Percentiles rank a stretch among this genome's conserved stretches.
These are phyloP conservation scores for Drosophila tristis DNA, from an alignment of 1,140 invertebrate species.

Conservation along the genomic window DNA sequence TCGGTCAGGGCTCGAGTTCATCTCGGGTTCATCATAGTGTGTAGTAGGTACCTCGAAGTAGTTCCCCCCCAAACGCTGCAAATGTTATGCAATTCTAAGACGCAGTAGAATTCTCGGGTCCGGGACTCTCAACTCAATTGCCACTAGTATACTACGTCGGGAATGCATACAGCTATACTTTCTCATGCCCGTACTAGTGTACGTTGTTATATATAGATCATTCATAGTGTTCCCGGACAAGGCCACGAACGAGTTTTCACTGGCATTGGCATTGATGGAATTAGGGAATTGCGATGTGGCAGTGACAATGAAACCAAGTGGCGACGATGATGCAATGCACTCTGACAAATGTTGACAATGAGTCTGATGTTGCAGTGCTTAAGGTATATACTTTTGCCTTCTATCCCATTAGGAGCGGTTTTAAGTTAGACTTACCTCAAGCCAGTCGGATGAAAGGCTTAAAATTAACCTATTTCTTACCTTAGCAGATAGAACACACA, in stretches of 20 bases:
- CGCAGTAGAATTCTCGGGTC: constrained; percentile 53
- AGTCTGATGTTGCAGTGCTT: not conserved
- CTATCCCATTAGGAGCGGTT: too few species aligned
- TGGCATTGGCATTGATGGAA: constrained; percentile 63
- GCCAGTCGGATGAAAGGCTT: too few species aligned
- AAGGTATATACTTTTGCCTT: not conserved
- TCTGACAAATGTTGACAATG: constrained; percentile 8
- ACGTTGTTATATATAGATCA: constrained; percentile 3
- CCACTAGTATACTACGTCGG: constrained; percentile 9
- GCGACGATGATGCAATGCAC: constrained; percentile 40
- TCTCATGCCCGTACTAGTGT: not conserved
- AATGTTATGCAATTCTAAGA: constrained; percentile 71
- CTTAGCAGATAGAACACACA: too few species aligned
- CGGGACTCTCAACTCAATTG: constrained; percentile 34
- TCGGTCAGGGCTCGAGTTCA: constrained; percentile 35
- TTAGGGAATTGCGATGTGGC: constrained; percentile 50
- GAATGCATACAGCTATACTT: constrained; percentile 16
- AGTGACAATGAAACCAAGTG: constrained; percentile 30
- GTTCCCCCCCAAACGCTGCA: constrained; percentile 29
- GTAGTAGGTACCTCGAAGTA: not conserved
- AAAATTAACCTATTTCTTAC: too few species aligned
- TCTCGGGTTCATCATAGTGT: too few species aligned
- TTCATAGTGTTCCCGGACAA: constrained; percentile 38
- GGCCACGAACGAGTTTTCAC: constrained; percentile 61
- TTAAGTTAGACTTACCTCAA: too few species aligned